Evolutionary conservation across 1,140 invertebrate species (phyloP).

Genomic region (Scaptomyza pallida): DNA sequence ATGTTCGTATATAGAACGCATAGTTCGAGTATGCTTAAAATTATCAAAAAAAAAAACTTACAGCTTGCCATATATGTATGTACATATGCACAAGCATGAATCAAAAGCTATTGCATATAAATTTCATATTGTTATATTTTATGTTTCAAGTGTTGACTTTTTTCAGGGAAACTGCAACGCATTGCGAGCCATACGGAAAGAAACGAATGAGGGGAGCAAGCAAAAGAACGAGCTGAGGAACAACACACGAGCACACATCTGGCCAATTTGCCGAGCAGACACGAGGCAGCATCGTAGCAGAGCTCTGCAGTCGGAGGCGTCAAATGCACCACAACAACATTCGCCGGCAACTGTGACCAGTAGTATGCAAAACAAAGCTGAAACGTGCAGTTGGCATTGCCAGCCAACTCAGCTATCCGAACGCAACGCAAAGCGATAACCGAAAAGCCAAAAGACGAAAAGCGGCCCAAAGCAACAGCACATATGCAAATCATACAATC

Average conservation of each 20-base stretch:
- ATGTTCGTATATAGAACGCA: too few relatives aligned
- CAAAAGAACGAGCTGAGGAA: conserved; percentile 21
- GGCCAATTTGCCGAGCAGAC: conserved; percentile 66
- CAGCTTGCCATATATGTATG: too few relatives aligned
- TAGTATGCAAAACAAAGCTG: conserved; percentile 80
- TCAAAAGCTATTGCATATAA: too few relatives aligned
- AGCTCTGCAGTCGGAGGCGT: conserved; percentile 61
- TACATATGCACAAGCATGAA: too few relatives aligned
- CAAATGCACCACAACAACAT: conserved; percentile 77
- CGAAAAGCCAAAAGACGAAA: conserved; percentile 8
- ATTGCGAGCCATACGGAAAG: conserved; percentile 34
- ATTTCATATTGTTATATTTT: too few relatives aligned
- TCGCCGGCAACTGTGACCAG: conserved; percentile 69
- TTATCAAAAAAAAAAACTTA: too few relatives aligned
- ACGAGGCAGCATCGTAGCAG: conserved; percentile 49
- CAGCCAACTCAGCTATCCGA: conserved; percentile 23
- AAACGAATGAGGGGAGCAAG: conserved; percentile 28
- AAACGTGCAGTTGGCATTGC: conserved; percentile 70
- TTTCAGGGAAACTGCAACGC: conserved; percentile 56
- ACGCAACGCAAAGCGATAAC: conserved; percentile 7
- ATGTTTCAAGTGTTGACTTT: too few relatives aligned
- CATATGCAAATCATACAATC: conserved; percentile 24
- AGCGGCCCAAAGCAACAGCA: conserved; percentile 30
- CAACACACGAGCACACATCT: conserved; percentile 34
- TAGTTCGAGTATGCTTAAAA: too few relatives aligned